Percentiles rank a stretch among this genome's conserved stretches.
Evolutionary conservation across 2,113 vertebrate species (phyloP).

Genomic region (Oxygymnocypris stewartii): DNA sequence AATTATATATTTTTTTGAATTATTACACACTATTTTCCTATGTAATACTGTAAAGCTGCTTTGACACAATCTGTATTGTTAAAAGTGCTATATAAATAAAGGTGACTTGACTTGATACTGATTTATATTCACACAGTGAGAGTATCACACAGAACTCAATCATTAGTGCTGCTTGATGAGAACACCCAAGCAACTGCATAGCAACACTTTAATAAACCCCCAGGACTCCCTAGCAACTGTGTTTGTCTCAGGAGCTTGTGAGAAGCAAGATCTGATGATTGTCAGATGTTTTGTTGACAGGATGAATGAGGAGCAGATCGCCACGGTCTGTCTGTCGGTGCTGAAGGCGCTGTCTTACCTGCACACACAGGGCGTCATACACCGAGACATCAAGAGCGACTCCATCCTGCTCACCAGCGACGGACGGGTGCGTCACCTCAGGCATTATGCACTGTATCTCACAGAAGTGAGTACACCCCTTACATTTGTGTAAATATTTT

Average conservation of each 20-base stretch:
- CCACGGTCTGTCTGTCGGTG: conserved; percentile 94
- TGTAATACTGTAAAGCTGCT: no score
- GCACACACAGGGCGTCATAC: conserved; percentile 97
- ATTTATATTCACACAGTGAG: neutral
- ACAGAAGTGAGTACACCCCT: no score
- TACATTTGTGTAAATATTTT: no score
- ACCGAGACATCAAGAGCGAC: conserved; percentile 98
- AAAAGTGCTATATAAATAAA: no score
- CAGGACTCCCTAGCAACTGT: neutral
- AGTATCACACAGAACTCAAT: conserved; percentile 54
- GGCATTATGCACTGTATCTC: no score
- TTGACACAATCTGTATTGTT: no score
- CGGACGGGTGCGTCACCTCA: conserved; percentile 81
- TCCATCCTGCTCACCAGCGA: conserved; percentile 98
- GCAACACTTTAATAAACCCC: no score
- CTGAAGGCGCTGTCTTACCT: conserved; percentile 93
- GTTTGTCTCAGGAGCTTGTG: neutral
- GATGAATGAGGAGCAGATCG: conserved; percentile 99
- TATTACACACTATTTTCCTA: no score
- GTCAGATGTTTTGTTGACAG: conserved; percentile 67
- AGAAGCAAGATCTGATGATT: neutral
- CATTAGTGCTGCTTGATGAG: conserved; percentile 30
- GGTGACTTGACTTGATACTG: neutral
- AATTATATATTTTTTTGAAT: neutral
- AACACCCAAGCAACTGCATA: no score